phyloP scores from a whole-genome alignment of 2,888 invertebrate species.

The Balanococcus diminutus region DNA sequence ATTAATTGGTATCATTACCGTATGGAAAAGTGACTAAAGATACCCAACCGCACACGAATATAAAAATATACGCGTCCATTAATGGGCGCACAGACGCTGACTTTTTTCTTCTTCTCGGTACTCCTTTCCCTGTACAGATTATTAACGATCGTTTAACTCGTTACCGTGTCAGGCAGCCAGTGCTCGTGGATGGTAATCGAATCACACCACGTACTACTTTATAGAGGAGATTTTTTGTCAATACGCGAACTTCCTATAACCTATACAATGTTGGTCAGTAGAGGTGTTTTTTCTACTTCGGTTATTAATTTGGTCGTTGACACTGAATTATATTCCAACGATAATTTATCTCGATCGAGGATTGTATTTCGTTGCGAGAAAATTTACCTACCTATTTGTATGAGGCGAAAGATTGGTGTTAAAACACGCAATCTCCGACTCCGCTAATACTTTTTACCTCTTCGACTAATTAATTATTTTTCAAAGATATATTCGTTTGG shows the following conservation, averaged over 20 bases:
- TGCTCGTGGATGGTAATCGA: conserved; percentile 5
- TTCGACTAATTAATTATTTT: conserved; percentile 30
- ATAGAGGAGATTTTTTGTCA: neutral
- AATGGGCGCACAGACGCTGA: conserved; percentile 4
- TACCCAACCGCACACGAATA: conserved; percentile 37
- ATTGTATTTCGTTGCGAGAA: conserved; percentile 13
- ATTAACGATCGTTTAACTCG: conserved; percentile 44
- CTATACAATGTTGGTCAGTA: conserved; percentile 38
- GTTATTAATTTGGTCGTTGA: conserved; percentile 40
- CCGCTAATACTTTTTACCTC: neutral
- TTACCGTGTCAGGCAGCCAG: neutral
- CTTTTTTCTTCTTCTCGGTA: neutral
- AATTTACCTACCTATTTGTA: conserved; percentile 1
- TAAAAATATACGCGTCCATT: conserved; percentile 13
- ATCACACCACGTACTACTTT: neutral
- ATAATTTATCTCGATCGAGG: conserved; percentile 6
- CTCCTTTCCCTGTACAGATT: neutral
- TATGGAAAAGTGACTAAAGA: conserved; percentile 43
- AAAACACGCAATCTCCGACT: neutral
- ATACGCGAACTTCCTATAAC: conserved; percentile 23
- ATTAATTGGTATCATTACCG: conserved; percentile 41
- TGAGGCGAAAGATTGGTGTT: conserved; percentile 21
- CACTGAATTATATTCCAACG: conserved; percentile 35
- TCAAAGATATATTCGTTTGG: neutral
- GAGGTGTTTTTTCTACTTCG: neutral